Evolutionary conservation across 1,140 invertebrate genomes (phyloP), one percentile per base, ranked within the genome.

Genomic region (Caenorhabditis briggsae): DNA sequence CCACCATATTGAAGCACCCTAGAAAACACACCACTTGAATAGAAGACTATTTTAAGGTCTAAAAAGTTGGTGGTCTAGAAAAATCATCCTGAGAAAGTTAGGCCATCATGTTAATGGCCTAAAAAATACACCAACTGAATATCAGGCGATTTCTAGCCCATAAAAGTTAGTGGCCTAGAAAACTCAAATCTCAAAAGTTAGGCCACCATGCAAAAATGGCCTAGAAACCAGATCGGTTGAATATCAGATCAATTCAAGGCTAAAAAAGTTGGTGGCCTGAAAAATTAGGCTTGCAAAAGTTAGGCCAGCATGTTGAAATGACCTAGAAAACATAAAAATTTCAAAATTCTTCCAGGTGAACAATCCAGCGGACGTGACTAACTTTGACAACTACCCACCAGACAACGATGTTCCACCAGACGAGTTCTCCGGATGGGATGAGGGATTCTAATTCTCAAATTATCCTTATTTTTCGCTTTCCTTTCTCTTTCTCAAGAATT

Each of bases 371-470:
- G 92, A 92, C 83, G 89, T 91, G 56, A 89, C 88, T 59, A 93
- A 93, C 85, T 93, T 93, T 88, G 93, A 93, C 87, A 92, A 91
- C 55, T 93, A 93, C 86, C 93, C 93, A 16, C 92, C 92, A 82
- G 93, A 93, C 86, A 86, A 88, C 20, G 92, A 93, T 82, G 89
- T 93, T 78, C 93, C 93, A 23, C 91, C 91, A 50, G 93, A 93
- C 88, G 93, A 93, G 85, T 91, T 92, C 50, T 93, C 92, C 33
- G 93, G 93, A 23, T 93, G 93, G 93, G 93, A 93, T 87, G 90
- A 91, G 59, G 93, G 93, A 33, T 93, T 93, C 87, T 93, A 88
- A 83, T 18, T 82, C 8, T 78, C 43, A 12, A 0, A 14, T 5
- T 20, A 11, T 48, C 43, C 41, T 6, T 11, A 6, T 46, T 50